These are phyloP conservation scores for Episyrphus balteatus DNA, from an alignment of 1,140 invertebrate species.

Conservation along the genomic window DNA sequence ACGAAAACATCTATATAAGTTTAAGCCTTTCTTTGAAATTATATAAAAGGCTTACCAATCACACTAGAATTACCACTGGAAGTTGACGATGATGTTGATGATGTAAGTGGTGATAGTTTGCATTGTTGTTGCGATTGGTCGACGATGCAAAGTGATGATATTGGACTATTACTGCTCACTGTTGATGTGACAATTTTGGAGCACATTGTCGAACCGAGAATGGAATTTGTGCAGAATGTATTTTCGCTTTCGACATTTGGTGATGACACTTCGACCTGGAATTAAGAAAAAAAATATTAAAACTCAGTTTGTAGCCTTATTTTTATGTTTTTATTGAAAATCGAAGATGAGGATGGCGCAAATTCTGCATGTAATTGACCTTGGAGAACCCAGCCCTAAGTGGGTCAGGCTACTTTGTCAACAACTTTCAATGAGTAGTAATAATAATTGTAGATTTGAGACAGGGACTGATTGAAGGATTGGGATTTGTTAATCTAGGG, in stretches of 20 bases:
- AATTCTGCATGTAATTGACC: too few relatives aligned
- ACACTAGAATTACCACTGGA: not conserved
- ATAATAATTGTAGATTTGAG: too few relatives aligned
- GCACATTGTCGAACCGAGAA: constrained; percentile 35
- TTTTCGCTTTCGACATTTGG: constrained; percentile 52
- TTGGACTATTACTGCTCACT: constrained; percentile 13
- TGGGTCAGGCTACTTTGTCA: too few relatives aligned
- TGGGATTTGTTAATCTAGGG: too few relatives aligned
- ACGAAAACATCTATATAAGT: not conserved
- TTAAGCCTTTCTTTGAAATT: not conserved
- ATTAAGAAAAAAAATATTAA: constrained; percentile 4
- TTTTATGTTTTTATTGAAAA: too few relatives aligned
- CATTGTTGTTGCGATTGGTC: not conserved
- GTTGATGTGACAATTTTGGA: constrained; percentile 31
- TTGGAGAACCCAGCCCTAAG: too few relatives aligned
- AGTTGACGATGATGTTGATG: not conserved
- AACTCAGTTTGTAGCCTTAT: too few relatives aligned
- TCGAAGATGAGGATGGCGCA: too few relatives aligned
- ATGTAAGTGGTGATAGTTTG: not conserved
- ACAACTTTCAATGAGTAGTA: too few relatives aligned
- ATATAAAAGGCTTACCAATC: constrained; percentile 8
- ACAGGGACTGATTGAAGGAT: too few relatives aligned
- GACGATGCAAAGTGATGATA: not conserved
- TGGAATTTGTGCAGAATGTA: constrained; percentile 35
- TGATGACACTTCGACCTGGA: constrained; percentile 35